Conservation (phyloP, 2,113 vertebrate species). For the Python bivittatus region DNA sequence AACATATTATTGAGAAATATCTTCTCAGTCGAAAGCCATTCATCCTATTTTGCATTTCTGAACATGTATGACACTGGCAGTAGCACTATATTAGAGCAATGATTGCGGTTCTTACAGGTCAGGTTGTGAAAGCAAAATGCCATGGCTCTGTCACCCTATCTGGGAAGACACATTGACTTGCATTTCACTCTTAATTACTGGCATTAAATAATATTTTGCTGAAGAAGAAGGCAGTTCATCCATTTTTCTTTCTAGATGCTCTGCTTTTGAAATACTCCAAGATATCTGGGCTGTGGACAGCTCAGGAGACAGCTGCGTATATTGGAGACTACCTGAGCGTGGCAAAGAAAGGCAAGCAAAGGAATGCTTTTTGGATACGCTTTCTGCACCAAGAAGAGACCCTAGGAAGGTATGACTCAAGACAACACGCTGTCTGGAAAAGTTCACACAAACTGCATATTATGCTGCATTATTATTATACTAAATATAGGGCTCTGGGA, state of each 20-base stretch:
- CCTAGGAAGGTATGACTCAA: constrained; percentile 80
- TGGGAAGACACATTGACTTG: background rate
- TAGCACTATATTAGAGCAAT: background rate
- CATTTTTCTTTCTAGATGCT: constrained; percentile 73
- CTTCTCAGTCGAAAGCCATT: background rate
- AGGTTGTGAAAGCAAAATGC: background rate
- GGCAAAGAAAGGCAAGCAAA: constrained; percentile 82
- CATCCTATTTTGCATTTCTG: background rate
- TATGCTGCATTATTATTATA: background rate
- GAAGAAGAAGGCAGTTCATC: background rate
- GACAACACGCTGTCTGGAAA: background rate
- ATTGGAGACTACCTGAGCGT: constrained; percentile 79
- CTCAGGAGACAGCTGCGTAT: constrained; percentile 83
- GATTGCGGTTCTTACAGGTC: background rate
- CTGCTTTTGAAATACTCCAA: constrained; percentile 93
- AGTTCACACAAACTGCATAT: background rate
- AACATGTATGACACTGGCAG: background rate
- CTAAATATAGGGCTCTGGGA: background rate
- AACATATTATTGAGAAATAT: background rate
- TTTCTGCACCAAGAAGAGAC: constrained; percentile 92
- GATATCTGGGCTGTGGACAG: constrained; percentile 85
- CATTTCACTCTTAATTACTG: background rate
- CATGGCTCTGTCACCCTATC: background rate
- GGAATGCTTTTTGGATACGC: constrained; percentile 86
- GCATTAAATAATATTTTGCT: background rate